phyloP scores from a whole-genome alignment of 2,797 vertebrate genomes.

The Oreochromis grahami region DNA sequence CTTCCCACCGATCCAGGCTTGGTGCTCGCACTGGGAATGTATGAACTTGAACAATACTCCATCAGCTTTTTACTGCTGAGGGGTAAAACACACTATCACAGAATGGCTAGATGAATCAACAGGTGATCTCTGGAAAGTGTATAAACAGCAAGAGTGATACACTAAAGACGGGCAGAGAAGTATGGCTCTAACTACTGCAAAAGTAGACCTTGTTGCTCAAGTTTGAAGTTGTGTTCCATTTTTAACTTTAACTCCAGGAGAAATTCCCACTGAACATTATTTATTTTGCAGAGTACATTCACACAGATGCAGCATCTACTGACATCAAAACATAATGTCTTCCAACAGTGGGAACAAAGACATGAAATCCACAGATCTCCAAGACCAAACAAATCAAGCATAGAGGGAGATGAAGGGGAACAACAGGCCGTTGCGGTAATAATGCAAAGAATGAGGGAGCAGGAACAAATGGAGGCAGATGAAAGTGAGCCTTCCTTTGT shows the following conservation, averaged over 20 bases:
- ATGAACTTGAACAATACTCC: neutral
- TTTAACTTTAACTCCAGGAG: constrained; percentile 13
- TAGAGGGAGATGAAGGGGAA: constrained; percentile 48
- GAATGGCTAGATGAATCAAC: neutral
- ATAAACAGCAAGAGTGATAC: neutral
- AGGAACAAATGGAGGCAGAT: constrained; percentile 52
- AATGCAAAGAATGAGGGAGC: constrained; percentile 22
- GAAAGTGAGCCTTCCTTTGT: constrained; percentile 47
- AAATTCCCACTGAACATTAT: constrained; percentile 19
- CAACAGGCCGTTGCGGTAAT: constrained; percentile 30
- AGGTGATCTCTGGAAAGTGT: neutral
- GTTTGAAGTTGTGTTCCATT: constrained; percentile 6
- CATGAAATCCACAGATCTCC: constrained; percentile 36
- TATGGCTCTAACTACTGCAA: neutral
- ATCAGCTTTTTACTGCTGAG: neutral
- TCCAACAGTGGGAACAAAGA: constrained; percentile 27
- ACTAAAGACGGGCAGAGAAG: neutral
- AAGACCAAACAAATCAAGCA: constrained; percentile 31
- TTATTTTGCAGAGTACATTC: constrained; percentile 22
- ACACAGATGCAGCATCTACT: neutral
- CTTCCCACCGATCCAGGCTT: neutral
- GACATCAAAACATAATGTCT: constrained; percentile 39
- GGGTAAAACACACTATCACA: neutral
- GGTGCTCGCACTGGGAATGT: neutral
- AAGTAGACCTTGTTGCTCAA: neutral